Conservation (phyloP, 1,140 invertebrate species). For the Spodoptera litura region DNA sequence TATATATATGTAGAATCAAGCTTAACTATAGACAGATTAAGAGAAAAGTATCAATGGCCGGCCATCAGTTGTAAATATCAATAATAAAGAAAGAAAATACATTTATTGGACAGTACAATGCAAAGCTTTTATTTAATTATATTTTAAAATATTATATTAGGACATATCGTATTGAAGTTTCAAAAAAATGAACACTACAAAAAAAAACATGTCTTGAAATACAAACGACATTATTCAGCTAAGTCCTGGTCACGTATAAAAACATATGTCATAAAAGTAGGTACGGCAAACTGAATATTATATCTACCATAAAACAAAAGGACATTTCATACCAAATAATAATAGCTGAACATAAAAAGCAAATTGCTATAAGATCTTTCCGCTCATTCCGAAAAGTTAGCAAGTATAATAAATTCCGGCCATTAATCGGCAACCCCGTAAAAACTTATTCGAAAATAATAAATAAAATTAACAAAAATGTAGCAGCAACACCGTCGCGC, state of each 20-base stretch:
- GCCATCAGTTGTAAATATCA: too few species aligned
- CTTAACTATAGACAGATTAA: too few species aligned
- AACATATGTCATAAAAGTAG: neutral
- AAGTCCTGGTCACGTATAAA: too few species aligned
- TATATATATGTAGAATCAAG: neutral
- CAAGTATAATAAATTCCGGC: constrained; percentile 54
- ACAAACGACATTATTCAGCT: too few species aligned
- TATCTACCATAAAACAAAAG: constrained; percentile 12
- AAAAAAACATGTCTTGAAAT: too few species aligned
- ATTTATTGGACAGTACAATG: too few species aligned
- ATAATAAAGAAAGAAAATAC: too few species aligned
- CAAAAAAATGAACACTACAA: too few species aligned
- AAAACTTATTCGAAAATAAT: constrained; percentile 72
- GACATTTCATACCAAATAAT: constrained; percentile 22
- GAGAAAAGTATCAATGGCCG: too few species aligned
- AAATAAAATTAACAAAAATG: constrained; percentile 72
- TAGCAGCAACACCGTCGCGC: constrained; percentile 55
- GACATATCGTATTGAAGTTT: too few species aligned
- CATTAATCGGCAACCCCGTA: constrained; percentile 53
- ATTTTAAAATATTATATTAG: too few species aligned
- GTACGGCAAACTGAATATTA: neutral
- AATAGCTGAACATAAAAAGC: constrained; percentile 15
- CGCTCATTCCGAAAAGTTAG: constrained; percentile 42
- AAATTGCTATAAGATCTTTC: constrained; percentile 38
- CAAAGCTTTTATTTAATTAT: too few species aligned